Percentiles rank a stretch among this genome's conserved stretches.
These are phyloP conservation scores for Pelobates cultripes DNA, from an alignment of 2,797 vertebrate genomes.

Conservation along the genomic window DNA sequence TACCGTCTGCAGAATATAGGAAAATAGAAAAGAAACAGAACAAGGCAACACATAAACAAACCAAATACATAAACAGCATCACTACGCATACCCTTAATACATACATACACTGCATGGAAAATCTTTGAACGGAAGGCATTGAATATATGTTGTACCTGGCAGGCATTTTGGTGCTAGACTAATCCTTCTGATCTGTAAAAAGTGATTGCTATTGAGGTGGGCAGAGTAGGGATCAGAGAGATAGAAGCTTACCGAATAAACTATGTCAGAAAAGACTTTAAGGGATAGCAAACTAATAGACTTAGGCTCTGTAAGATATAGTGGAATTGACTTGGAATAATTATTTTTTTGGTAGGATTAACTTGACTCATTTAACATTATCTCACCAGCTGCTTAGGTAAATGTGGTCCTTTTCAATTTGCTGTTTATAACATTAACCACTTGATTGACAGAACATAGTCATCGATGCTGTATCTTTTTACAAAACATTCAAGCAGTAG, in stretches of 20 bases:
- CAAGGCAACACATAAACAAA: too few species aligned
- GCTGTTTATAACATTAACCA: slow-evolving; percentile 24
- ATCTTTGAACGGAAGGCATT: too few species aligned
- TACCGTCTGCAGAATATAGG: too few species aligned
- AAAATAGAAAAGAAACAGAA: too few species aligned
- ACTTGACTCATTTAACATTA: slow-evolving; percentile 51
- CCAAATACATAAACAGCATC: too few species aligned
- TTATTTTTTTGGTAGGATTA: slow-evolving; percentile 56
- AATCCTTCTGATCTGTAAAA: slow-evolving; percentile 44
- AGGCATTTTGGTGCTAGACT: slow-evolving; percentile 27
- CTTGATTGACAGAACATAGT: slow-evolving; percentile 8
- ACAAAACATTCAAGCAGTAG: not conserved
- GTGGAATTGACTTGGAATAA: slow-evolving; percentile 46
- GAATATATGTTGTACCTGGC: slow-evolving; percentile 7
- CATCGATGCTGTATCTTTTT: not conserved
- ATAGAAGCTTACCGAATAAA: slow-evolving; percentile 54
- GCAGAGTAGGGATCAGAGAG: slow-evolving; percentile 47
- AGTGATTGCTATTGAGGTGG: slow-evolving; percentile 53
- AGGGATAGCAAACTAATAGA: slow-evolving; percentile 46
- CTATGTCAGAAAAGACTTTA: slow-evolving; percentile 46
- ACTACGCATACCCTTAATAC: too few species aligned
- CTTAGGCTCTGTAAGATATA: slow-evolving; percentile 14
- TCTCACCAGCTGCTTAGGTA: slow-evolving; percentile 43
- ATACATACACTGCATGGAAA: too few species aligned
- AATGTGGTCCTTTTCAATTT: slow-evolving; percentile 39